Conservation (phyloP, 1,140 invertebrate species). For the Solen grandis region DNA sequence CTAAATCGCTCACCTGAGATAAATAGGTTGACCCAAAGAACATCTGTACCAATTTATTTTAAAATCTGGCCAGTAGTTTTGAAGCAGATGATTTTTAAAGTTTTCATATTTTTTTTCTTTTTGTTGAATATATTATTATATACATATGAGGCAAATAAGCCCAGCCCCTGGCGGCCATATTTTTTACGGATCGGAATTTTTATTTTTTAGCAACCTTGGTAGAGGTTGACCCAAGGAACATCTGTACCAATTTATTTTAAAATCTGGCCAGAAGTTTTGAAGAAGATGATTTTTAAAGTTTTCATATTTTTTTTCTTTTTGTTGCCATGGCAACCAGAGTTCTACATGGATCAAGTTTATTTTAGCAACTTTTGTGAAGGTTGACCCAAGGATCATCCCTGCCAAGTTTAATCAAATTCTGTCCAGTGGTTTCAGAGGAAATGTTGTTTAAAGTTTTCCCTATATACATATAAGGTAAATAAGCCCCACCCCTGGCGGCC, state of each 20-base stretch:
- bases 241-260: not conserved
- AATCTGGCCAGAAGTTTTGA: not conserved
- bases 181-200: not conserved
- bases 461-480: slow-evolving; percentile 1
- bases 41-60: not conserved
- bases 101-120: not conserved
- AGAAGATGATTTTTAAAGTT: not conserved
- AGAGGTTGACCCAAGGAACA: not conserved
- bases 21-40: not conserved
- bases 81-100: too few relatives aligned
- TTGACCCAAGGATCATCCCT: not conserved
- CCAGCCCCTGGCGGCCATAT: not conserved
- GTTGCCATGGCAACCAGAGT: not conserved
- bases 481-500: not conserved
- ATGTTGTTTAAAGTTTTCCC: not conserved
- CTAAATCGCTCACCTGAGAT: not conserved
- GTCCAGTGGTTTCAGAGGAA: not conserved
- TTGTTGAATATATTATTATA: not conserved
- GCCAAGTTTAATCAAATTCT: not conserved
- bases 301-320: not conserved
- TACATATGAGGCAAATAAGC: not conserved
- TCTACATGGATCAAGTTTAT: not conserved
- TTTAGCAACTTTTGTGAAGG: not conserved
- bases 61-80: too few relatives aligned
- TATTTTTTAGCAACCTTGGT: not conserved